Conservation (phyloP, 2,888 invertebrate genomes). For the Deroplatys truncata region DNA sequence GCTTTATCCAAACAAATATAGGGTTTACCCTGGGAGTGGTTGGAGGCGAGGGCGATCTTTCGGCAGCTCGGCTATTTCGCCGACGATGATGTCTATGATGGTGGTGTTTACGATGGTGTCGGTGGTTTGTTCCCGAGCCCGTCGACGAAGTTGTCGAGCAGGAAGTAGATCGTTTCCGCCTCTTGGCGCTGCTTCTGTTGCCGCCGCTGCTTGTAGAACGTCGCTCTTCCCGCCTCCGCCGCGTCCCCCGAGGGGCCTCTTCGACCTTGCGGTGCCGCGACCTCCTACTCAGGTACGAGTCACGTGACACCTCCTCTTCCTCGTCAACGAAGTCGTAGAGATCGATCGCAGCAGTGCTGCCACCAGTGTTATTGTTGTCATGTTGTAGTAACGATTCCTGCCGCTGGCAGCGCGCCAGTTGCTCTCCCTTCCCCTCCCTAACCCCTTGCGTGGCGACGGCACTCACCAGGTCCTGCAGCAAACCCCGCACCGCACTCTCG, state of each 20-base stretch:
- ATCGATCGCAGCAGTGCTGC: conserved; percentile 33
- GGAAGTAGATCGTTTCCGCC: conserved; percentile 40
- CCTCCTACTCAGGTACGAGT: conserved; percentile 40
- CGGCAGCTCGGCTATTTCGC: conserved; percentile 31
- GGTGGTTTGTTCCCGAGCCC: conserved; percentile 33
- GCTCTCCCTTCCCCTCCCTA: conserved; percentile 36
- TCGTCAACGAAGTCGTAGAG: conserved; percentile 26
- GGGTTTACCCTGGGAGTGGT: conserved; percentile 68
- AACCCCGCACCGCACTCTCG: conserved; percentile 21
- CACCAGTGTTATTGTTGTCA: background rate
- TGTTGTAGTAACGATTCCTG: conserved; percentile 31
- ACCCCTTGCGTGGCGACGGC: conserved; percentile 39
- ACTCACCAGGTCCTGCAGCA: conserved; percentile 35
- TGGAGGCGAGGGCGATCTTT: conserved; percentile 40
- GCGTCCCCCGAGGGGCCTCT: conserved; percentile 32
- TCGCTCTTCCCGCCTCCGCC: conserved; percentile 33
- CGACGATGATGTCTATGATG: conserved; percentile 34
- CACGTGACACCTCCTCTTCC: conserved; percentile 26
- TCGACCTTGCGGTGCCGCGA: conserved; percentile 28
- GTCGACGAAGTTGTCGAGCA: conserved; percentile 36
- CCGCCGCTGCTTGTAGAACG: conserved; percentile 43
- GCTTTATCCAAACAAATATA: conserved; percentile 81
- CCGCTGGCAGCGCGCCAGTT: conserved; percentile 34
- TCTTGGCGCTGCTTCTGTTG: conserved; percentile 35
- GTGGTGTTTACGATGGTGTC: conserved; percentile 35